These are phyloP conservation scores for Thripadectes ignobilis DNA, from an alignment of 2,797 vertebrate genomes.

Conservation along the genomic window DNA sequence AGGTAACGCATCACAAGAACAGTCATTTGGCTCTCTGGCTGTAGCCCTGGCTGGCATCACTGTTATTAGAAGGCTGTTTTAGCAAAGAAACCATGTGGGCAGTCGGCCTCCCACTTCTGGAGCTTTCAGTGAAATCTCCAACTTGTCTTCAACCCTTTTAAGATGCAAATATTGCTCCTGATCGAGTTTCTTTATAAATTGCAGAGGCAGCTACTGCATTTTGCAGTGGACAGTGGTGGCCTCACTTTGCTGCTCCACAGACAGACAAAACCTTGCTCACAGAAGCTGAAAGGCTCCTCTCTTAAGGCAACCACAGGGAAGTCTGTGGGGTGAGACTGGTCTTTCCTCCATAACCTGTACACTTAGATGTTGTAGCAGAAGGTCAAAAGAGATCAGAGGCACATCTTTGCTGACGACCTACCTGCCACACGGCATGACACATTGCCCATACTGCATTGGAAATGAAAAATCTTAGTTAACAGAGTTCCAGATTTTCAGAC, in stretches of 20 bases:
- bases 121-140: neutral
- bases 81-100: neutral
- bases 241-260: neutral
- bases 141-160: neutral
- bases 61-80: neutral
- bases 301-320: neutral
- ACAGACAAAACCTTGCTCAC: neutral
- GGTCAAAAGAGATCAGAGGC: neutral
- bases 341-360: neutral
- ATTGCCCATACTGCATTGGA: neutral
- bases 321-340: neutral
- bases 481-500: neutral
- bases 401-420: neutral
- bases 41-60: neutral
- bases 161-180: neutral
- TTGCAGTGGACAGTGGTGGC: rapidly evolving
- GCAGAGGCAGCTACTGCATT: neutral
- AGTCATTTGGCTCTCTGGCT: neutral
- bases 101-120: neutral
- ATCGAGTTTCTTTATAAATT: neutral
- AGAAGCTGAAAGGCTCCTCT: neutral
- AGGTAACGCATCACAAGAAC: neutral
- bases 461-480: neutral
- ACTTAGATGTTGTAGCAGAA: neutral
- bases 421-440: rapidly evolving